Evolutionary conservation across 2,888 invertebrate species (phyloP), one percentile per base, ranked within the genome.

Genomic region (Heliconius aoede): DNA sequence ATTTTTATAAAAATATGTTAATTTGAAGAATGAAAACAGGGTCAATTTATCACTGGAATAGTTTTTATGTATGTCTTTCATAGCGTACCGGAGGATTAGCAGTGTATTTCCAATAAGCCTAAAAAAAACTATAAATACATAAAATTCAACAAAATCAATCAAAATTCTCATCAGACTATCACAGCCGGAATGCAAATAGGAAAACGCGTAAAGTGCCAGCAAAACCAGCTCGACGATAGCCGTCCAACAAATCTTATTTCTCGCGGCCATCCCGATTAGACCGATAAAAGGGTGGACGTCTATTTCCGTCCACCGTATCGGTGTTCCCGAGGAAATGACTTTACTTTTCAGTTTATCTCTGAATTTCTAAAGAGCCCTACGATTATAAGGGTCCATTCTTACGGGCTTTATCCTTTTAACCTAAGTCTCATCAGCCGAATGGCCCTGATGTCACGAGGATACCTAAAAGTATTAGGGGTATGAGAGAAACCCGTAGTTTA

Each of bases 211-310:
- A 46, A 71, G 28, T 18, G 24, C 36, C 51, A 69, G 62, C 28
- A 40, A 64, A 71, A n/a, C n/a, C 28, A 69, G 77, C 55, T 51
- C 69, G 72, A 65, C 65, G 36, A 78, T 74, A 61, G 72, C 58
- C 72, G 76, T n/a, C n/a, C n/a, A n/a, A n/a, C n/a, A n/a, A n/a
- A n/a, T 85, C 86, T 86, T 85, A 85, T 86, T 86, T 83, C 82
- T 79, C 80, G 79, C 85, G 83, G 85, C 83, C 83, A 86, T 88
- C 85, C 83, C 85, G 88, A 89, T 89, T 89, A 87, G 84, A n/a
- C n/a, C n/a, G n/a, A 89, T 89, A 90, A 90, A 89, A 88, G 88
- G 87, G 85, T 86, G 83, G 84, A 85, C 83, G 84, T 87, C 88
- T 88, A 90, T 90, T 90, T 90, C 89, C 89, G 88, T 85, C 83